A percentile compares a stretch with the other conserved stretches of the same genome.
These are phyloP conservation scores for Apis dorsata DNA, from an alignment of 1,140 invertebrate species.

Conservation along the genomic window DNA sequence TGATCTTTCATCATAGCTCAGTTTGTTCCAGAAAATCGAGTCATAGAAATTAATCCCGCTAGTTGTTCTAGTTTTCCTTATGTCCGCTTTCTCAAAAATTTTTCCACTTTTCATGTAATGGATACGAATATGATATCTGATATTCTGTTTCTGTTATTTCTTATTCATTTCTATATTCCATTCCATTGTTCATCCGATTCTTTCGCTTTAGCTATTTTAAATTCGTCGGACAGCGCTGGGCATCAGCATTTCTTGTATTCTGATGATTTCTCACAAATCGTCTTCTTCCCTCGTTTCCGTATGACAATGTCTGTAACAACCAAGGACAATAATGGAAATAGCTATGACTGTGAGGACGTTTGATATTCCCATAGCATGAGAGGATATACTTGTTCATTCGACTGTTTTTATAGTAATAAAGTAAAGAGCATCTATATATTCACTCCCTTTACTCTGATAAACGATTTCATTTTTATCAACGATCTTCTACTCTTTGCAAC, in stretches of 20 bases:
- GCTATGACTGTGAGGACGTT: conserved; percentile 7
- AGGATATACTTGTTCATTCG: conserved; percentile 49
- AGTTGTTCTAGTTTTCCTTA: conserved; percentile 22
- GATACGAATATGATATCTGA: conserved; percentile 32
- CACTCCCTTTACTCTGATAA: not conserved
- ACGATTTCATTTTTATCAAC: conserved; percentile 31
- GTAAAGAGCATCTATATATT: not conserved
- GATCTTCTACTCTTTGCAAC: not conserved
- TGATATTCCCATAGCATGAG: conserved; percentile 22
- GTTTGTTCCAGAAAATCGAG: not conserved
- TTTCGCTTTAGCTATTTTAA: conserved; percentile 20
- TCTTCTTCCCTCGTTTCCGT: conserved; percentile 51
- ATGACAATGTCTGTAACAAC: conserved; percentile 36
- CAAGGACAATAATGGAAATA: conserved; percentile 17
- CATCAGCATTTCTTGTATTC: conserved; percentile 63
- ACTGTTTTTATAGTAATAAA: conserved; percentile 31
- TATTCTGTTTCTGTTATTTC: not conserved
- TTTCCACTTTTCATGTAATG: conserved; percentile 21
- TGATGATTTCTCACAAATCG: conserved; percentile 57
- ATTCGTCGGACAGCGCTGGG: conserved; percentile 51
- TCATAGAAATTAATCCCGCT: conserved; percentile 36
- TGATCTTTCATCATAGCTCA: conserved; percentile 2
- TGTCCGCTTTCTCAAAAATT: conserved; percentile 22
- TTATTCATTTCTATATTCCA: not conserved
- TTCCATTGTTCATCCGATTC: not conserved